Base-by-base conservation (phyloP, 2,888 invertebrate species). In the Drosophila nigritarsus region DNA sequence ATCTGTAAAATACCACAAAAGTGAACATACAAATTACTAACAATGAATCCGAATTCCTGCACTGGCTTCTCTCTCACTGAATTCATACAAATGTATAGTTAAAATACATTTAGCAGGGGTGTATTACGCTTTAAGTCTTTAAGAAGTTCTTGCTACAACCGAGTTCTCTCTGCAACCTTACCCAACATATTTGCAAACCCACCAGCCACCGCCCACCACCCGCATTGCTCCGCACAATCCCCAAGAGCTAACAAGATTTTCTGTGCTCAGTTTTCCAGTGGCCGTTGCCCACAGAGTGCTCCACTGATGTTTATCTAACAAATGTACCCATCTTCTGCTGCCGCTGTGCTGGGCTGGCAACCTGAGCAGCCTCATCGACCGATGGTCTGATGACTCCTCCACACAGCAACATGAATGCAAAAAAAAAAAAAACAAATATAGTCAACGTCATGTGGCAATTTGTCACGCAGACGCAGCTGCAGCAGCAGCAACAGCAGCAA, bases 361-460 rank as follows among this genome's bases (percentile, higher is more conserved):
- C 68, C 75, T 75, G 75, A 63, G 72, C 58, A 67, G 62, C 68
- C 82, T 67, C 72, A 63, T 72, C 72, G 80, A 67, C 49, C 67
- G 71, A 15, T 45, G 45, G n/a, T 50, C 61, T 38, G 61, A 73
- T 53, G 69, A 70, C 75, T 69, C 69, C 74, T 53, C 51, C 74
- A 27, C 62, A 55, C 36, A 54, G 40, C 65, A 61, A 53, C 53
- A 61, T 9, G 32, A 34, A 65, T 54, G 71, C 73, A 64, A 65
- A 64, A 60, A 62, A 66, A 45, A 20, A 3, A 45, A 8, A 2
- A 5, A 6, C 5, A 20, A 9, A 65, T 77, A 70, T 50, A 65
- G 69, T 73, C 83, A 80, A 76, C 80, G 78, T 86, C 83, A 88
- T 86, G 89, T 71, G 76, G 82, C 79, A 81, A 89, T 85, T 85